Percentiles rank a stretch among this genome's conserved stretches.
phyloP scores from a whole-genome alignment of 2,888 invertebrate species.

The Emmelina monodactyla region DNA sequence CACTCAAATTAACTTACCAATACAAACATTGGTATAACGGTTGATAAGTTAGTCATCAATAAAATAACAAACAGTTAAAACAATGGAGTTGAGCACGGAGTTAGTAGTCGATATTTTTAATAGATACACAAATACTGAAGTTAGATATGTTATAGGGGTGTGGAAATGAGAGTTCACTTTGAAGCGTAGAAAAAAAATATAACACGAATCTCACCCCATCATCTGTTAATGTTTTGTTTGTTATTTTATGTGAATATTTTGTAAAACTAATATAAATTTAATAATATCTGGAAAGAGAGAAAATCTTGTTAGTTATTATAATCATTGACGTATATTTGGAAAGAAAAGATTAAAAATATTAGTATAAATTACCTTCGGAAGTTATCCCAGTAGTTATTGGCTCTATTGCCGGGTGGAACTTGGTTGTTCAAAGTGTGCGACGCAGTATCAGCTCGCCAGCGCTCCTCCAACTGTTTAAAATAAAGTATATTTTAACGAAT shows the following conservation, averaged over 20 bases:
- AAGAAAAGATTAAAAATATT: slow-evolving; percentile 4
- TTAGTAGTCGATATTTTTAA: no score
- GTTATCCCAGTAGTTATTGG: slow-evolving; percentile 95
- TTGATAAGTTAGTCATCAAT: background rate
- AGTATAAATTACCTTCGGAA: slow-evolving; percentile 76
- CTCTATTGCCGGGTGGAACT: slow-evolving; percentile 88
- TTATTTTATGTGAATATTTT: slow-evolving; percentile 1
- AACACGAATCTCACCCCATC: background rate
- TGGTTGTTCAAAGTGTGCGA: slow-evolving; percentile 82
- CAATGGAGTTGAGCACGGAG: no score
- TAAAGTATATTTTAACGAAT: no score
- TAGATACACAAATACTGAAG: no score
- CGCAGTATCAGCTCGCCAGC: slow-evolving; percentile 52
- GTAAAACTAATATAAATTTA: slow-evolving; percentile 5
- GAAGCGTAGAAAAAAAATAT: background rate
- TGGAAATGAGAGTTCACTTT: no score
- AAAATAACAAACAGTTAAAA: background rate
- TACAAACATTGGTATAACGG: background rate
- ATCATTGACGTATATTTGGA: no score
- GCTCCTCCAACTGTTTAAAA: slow-evolving; percentile 53
- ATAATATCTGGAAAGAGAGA: slow-evolving; percentile 51
- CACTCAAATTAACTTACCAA: no score
- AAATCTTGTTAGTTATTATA: no score
- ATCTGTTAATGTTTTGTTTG: background rate
- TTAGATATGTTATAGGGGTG: no score